Percentiles rank a stretch among this genome's conserved stretches.
Conservation (phyloP, 1,140 invertebrate species). For the Papilio helenus region DNA sequence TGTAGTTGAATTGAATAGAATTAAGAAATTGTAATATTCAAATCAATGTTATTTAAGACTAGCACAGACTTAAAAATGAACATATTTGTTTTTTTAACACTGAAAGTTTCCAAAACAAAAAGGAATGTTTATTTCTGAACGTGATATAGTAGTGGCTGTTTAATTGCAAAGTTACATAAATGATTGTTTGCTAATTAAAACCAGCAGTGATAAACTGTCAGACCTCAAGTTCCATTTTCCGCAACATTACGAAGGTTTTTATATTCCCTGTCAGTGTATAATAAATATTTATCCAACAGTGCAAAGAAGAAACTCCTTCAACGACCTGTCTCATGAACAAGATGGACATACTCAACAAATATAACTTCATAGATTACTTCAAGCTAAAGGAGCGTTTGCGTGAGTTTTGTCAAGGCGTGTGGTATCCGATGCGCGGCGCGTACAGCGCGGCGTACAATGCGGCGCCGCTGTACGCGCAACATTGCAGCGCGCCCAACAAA, state of each 20-base stretch:
- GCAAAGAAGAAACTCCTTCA: constrained; percentile 55
- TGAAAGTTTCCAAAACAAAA: too few species aligned
- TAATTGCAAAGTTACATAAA: too few species aligned
- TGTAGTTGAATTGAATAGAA: background rate
- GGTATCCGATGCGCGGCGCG: constrained; percentile 45
- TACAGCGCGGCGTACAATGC: constrained; percentile 54
- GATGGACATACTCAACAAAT: constrained; percentile 70
- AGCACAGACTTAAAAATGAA: background rate
- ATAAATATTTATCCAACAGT: constrained; percentile 56
- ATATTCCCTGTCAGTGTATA: too few species aligned
- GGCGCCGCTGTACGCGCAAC: constrained; percentile 55
- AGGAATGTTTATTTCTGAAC: too few species aligned
- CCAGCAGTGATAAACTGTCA: too few species aligned
- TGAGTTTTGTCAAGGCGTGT: constrained; percentile 46
- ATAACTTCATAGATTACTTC: constrained; percentile 72
- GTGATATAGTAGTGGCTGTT: too few species aligned
- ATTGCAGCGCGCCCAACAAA: constrained; percentile 69
- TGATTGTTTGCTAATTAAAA: too few species aligned
- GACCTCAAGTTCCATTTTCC: too few species aligned
- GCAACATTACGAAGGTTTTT: too few species aligned
- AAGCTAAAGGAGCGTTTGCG: constrained; percentile 68
- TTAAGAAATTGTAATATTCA: too few species aligned
- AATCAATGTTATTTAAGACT: background rate
- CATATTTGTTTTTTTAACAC: background rate
- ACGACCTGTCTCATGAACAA: constrained; percentile 63